Evolutionary conservation across 2,113 vertebrate species (phyloP).

Genomic region (Oophaga pumilio): DNA sequence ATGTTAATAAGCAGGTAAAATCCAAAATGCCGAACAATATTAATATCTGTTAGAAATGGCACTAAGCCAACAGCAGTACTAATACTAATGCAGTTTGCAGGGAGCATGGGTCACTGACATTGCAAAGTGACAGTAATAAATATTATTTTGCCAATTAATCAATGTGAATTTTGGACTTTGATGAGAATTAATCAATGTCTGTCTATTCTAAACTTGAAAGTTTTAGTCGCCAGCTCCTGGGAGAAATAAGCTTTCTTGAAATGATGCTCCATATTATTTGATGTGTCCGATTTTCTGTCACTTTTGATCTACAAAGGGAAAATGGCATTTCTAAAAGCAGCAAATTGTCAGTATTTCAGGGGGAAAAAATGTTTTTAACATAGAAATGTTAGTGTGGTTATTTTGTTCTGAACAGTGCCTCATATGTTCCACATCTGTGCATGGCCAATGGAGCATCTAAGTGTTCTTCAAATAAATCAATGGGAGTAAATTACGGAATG

Average conservation of each 20-base stretch:
- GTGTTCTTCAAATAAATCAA: slow-evolving; percentile 50
- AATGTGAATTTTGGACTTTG: slow-evolving; percentile 3
- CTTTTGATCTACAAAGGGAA: slow-evolving; percentile 17
- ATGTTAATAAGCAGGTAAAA: not conserved
- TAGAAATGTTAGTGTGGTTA: not conserved
- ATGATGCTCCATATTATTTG: slow-evolving; percentile 15
- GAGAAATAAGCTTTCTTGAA: not conserved
- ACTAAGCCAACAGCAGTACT: not conserved
- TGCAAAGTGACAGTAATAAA: not conserved
- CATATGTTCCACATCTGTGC: slow-evolving; percentile 45
- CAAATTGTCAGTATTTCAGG: not conserved
- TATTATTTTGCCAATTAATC: not conserved
- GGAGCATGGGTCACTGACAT: not conserved
- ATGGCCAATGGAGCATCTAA: slow-evolving; percentile 36
- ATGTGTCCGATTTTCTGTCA: slow-evolving; percentile 33
- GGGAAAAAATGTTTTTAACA: slow-evolving; percentile 1
- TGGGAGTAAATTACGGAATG: not conserved
- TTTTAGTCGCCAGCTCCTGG: not conserved
- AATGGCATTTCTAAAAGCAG: not conserved
- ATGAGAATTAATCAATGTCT: not conserved
- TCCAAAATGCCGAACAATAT: not conserved
- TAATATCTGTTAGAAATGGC: not conserved
- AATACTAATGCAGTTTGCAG: not conserved
- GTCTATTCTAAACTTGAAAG: not conserved
- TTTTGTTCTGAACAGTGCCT: not conserved